Percentiles rank a stretch among this genome's conserved stretches.
Evolutionary conservation across 2,113 vertebrate species (phyloP).

Genomic region (Macrotus californicus): DNA sequence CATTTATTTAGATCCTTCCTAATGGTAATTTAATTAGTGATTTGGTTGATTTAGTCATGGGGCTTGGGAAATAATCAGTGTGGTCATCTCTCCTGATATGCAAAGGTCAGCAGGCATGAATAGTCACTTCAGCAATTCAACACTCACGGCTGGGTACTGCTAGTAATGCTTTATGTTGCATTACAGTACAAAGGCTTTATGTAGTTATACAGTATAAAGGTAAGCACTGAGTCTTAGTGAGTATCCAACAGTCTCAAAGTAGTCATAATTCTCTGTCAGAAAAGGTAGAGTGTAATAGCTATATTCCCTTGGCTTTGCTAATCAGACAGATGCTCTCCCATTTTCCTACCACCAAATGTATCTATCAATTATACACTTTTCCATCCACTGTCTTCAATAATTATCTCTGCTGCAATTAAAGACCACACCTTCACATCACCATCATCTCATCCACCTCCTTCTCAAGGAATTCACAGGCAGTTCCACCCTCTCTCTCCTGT

Average conservation of each 20-base stretch:
- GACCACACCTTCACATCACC: background rate
- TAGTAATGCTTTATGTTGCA: background rate
- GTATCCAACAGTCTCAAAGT: background rate
- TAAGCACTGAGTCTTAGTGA: background rate
- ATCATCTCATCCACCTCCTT: background rate
- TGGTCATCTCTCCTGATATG: background rate
- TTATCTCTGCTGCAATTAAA: background rate
- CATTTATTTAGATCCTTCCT: background rate
- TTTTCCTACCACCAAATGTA: background rate
- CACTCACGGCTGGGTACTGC: background rate
- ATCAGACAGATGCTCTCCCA: background rate
- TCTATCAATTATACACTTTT: background rate
- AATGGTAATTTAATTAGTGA: background rate
- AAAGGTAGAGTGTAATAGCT: background rate
- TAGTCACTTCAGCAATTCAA: background rate
- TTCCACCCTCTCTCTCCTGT: background rate
- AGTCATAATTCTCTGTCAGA: background rate
- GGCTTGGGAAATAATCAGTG: background rate
- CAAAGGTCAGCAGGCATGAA: background rate
- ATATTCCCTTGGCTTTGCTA: background rate
- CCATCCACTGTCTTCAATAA: background rate
- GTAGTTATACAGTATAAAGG: background rate
- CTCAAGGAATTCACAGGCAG: background rate
- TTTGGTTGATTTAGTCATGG: background rate
- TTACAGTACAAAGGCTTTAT: background rate